Percentiles rank a stretch among this genome's conserved stretches.
Evolutionary conservation across 2,888 invertebrate genomes (phyloP).

Genomic region (Eristalis pertinax): DNA sequence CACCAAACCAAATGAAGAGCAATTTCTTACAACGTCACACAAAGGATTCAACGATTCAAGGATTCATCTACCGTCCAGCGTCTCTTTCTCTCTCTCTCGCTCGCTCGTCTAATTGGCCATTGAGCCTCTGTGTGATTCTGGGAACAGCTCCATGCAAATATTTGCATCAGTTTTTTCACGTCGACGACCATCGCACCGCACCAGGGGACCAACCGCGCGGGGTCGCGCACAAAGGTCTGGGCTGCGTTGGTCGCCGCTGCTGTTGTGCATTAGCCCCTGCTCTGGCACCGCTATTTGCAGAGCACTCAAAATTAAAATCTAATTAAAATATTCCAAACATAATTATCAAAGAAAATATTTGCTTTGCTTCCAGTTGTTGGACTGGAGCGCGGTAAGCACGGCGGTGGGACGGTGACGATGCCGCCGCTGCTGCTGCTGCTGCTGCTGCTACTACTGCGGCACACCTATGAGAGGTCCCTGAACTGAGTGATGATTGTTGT

Average conservation of each 20-base stretch:
- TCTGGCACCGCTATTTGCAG: constrained; percentile 54
- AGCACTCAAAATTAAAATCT: constrained; percentile 73
- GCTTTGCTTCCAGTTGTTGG: constrained; percentile 65
- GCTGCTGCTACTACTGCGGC: neutral
- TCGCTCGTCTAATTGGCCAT: constrained; percentile 41
- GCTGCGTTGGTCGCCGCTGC: neutral
- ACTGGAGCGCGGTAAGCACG: neutral
- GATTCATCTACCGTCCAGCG: constrained; percentile 16
- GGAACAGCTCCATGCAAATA: constrained; percentile 52
- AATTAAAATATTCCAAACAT: constrained; percentile 73
- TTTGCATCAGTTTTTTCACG: constrained; percentile 43
- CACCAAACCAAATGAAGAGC: constrained; percentile 21
- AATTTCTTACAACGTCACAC: constrained; percentile 40
- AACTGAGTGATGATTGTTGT: constrained; percentile 29
- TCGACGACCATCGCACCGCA: neutral
- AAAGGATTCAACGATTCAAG: neutral
- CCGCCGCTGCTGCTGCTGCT: neutral
- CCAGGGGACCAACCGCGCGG: neutral
- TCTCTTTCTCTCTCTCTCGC: neutral
- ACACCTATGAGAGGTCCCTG: constrained; percentile 45
- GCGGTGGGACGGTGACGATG: constrained; percentile 23
- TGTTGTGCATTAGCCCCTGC: constrained; percentile 50
- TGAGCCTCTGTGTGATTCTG: constrained; percentile 29
- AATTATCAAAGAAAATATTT: constrained; percentile 73
- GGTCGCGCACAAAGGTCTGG: neutral